phyloP scores from a whole-genome alignment of 2,888 invertebrate species.

The Ptychoptera albimana region DNA sequence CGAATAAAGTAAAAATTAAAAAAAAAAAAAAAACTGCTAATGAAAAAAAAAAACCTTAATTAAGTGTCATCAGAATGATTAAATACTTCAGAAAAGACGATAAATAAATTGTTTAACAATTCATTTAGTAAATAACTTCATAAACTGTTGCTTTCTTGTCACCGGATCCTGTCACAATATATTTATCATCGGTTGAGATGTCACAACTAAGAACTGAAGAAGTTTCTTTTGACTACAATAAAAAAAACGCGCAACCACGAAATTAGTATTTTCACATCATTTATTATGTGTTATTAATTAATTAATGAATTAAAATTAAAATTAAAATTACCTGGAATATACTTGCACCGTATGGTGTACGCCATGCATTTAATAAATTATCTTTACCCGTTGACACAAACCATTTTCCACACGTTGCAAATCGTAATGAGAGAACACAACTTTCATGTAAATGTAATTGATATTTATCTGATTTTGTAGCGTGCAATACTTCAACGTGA shows the following conservation, averaged over 20 bases:
- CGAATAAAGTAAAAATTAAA: no score
- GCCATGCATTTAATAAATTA: constrained; percentile 92
- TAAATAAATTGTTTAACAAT: neutral
- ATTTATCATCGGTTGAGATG: constrained; percentile 94
- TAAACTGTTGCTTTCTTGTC: constrained; percentile 97
- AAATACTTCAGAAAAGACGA: neutral
- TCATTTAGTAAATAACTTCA: constrained; percentile 71
- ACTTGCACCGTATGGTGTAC: constrained; percentile 94
- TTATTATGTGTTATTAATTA: no score
- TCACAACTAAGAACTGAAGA: constrained; percentile 97
- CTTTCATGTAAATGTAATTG: constrained; percentile 92
- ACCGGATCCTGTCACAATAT: constrained; percentile 93
- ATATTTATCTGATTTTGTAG: constrained; percentile 86
- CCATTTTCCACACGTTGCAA: constrained; percentile 95
- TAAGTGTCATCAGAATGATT: no score
- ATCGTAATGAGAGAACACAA: constrained; percentile 88
- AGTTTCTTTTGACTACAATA: constrained; percentile 77
- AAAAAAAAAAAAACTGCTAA: no score
- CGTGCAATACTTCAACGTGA: constrained; percentile 86
- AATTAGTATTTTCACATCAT: neutral
- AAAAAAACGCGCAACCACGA: constrained; percentile 1
- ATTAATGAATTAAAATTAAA: neutral
- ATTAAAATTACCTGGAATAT: constrained; percentile 80
- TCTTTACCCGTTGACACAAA: constrained; percentile 99
- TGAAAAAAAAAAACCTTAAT: no score